A percentile compares a stretch with the other conserved stretches of the same genome.
These are phyloP conservation scores for Chloroceryle inda DNA, from an alignment of 2,797 vertebrate species.

Conservation along the genomic window DNA sequence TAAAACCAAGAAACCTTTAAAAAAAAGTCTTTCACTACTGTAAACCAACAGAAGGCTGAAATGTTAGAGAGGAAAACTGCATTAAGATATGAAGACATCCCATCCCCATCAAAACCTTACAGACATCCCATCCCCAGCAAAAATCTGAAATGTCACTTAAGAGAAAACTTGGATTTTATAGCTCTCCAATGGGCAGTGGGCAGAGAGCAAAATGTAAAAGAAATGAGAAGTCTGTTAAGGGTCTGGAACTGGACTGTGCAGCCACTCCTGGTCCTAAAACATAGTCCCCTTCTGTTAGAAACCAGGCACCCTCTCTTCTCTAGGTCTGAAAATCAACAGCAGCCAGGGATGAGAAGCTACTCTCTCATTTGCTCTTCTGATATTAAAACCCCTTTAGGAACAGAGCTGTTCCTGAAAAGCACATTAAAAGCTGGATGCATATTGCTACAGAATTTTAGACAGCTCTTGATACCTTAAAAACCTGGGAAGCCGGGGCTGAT, in stretches of 20 bases:
- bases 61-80: not conserved
- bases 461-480: not conserved
- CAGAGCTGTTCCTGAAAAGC: not conserved
- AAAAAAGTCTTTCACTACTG: conserved; percentile 5
- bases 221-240: not conserved
- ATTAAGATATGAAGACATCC: not conserved
- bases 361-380: not conserved
- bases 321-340: not conserved
- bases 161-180: not conserved
- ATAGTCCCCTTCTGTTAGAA: not conserved
- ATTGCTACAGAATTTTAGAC: not conserved
- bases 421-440: not conserved
- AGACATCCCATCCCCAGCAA: not conserved
- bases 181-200: rapidly evolving
- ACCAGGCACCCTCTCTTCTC: not conserved
- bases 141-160: not conserved
- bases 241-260: not conserved
- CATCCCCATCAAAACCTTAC: not conserved
- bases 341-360: not conserved
- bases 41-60: not conserved
- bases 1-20: not conserved
- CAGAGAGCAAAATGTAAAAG: not conserved
- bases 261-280: not conserved
- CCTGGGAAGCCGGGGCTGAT: not conserved
- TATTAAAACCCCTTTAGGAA: not conserved